Percentiles rank a stretch among this genome's conserved stretches.
Evolutionary conservation across 2,797 vertebrate genomes (phyloP).

Genomic region (Micropoecilia bifurca): DNA sequence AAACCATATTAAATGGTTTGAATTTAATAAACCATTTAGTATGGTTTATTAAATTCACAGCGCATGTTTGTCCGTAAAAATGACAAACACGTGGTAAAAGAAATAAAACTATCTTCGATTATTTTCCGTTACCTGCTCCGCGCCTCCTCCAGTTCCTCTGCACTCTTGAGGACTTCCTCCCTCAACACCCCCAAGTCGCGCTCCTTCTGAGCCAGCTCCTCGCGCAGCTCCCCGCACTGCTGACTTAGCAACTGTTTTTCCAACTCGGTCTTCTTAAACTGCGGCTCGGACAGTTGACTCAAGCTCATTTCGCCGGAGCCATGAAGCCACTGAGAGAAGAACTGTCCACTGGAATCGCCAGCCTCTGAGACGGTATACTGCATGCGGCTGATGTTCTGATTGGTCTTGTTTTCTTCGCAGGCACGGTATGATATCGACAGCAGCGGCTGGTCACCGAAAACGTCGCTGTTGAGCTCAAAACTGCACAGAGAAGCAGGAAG

Average conservation of each 20-base stretch:
- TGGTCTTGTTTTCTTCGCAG: conserved; percentile 29
- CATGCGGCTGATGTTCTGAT: conserved; percentile 16
- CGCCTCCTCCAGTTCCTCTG: conserved; percentile 79
- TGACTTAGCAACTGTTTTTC: conserved; percentile 75
- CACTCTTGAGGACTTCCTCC: conserved; percentile 74
- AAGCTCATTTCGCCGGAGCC: conserved; percentile 32
- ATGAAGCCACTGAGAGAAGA: conserved; percentile 52
- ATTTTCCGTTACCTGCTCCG: conserved; percentile 64
- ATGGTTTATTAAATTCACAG: too few relatives aligned
- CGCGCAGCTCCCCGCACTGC: conserved; percentile 77
- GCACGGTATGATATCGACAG: conserved; percentile 65
- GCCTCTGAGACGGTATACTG: not conserved
- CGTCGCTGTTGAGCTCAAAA: conserved; percentile 77
- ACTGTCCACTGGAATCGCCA: conserved; percentile 29
- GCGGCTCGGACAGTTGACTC: conserved; percentile 56
- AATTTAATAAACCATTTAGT: too few relatives aligned
- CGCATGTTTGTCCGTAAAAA: not conserved
- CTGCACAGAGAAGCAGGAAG: conserved; percentile 31
- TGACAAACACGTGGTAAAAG: not conserved
- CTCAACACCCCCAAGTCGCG: conserved; percentile 73
- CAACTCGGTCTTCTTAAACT: conserved; percentile 51
- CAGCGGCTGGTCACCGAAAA: conserved; percentile 71
- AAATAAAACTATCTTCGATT: not conserved
- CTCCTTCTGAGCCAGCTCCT: conserved; percentile 79
- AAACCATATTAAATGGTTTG: not conserved